These are phyloP conservation scores for Gasteruption jaculator DNA, from an alignment of 2,888 invertebrate species.

Conservation along the genomic window DNA sequence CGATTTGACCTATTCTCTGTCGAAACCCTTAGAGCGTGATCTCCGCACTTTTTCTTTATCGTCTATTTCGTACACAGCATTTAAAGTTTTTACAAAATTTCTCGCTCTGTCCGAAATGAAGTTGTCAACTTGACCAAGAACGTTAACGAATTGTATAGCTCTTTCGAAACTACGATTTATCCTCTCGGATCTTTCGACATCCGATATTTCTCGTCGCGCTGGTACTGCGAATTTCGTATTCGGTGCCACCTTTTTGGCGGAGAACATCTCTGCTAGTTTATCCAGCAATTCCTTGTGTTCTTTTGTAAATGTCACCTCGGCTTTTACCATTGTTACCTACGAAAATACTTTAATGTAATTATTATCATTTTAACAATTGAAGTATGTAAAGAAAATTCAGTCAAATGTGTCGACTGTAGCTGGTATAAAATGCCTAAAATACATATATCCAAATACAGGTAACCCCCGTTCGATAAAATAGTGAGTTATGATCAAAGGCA, in stretches of 20 bases:
- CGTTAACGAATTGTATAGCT: conserved; percentile 53
- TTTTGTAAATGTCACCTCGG: conserved; percentile 25
- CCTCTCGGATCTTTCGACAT: conserved; percentile 43
- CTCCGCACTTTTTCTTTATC: conserved; percentile 29
- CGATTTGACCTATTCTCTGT: too few relatives aligned
- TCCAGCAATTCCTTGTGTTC: conserved; percentile 27
- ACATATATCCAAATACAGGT: too few relatives aligned
- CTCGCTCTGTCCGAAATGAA: conserved; percentile 53
- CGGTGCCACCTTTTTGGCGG: conserved; percentile 6
- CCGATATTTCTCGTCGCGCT: conserved; percentile 6
- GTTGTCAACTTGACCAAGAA: conserved; percentile 54
- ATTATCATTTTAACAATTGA: not conserved
- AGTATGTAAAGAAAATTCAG: conserved; percentile 1
- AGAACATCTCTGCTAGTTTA: conserved; percentile 22
- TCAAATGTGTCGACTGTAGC: conserved; percentile 6
- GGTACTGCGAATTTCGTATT: conserved; percentile 1
- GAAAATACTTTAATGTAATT: not conserved
- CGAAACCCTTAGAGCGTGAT: conserved; percentile 13
- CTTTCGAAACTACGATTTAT: conserved; percentile 53
- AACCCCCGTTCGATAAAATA: too few relatives aligned
- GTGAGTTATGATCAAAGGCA: too few relatives aligned
- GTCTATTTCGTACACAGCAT: conserved; percentile 50
- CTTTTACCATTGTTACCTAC: not conserved
- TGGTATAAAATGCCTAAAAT: too few relatives aligned
- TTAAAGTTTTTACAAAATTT: conserved; percentile 50